These are phyloP conservation scores for Rhysida immarginata DNA, from an alignment of 1,140 invertebrate species.

Conservation along the genomic window DNA sequence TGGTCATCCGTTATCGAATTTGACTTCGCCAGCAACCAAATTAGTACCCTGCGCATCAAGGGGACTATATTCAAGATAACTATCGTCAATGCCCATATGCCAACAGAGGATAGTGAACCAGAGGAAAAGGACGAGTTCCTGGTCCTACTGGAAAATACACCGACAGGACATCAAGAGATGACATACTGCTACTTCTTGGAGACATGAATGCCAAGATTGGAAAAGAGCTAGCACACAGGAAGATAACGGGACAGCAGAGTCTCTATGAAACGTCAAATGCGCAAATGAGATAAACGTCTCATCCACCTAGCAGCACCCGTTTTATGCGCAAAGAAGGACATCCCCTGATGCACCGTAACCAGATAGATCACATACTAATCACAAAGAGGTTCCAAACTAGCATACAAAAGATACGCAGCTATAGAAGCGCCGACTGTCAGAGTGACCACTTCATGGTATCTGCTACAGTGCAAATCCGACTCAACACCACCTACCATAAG, in stretches of 20 bases:
- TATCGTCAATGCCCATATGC: neutral
- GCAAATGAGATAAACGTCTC: neutral
- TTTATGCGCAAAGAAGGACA: neutral
- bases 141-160: neutral
- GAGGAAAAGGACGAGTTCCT: neutral
- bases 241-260: neutral
- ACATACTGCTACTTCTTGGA: neutral
- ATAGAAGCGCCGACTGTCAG: neutral
- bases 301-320: neutral
- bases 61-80: neutral
- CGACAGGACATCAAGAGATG: neutral
- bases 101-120: neutral
- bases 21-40: neutral
- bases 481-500: neutral
- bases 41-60: neutral
- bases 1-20: neutral
- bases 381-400: neutral
- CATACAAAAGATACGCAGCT: neutral
- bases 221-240: neutral
- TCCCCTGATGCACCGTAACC: neutral
- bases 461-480: neutral
- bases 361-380: neutral
- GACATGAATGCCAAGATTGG: neutral
- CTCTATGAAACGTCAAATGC: neutral
- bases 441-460: neutral